These are phyloP conservation scores for Aphidoletes aphidimyza DNA, from an alignment of 2,888 invertebrate species.

Conservation along the genomic window DNA sequence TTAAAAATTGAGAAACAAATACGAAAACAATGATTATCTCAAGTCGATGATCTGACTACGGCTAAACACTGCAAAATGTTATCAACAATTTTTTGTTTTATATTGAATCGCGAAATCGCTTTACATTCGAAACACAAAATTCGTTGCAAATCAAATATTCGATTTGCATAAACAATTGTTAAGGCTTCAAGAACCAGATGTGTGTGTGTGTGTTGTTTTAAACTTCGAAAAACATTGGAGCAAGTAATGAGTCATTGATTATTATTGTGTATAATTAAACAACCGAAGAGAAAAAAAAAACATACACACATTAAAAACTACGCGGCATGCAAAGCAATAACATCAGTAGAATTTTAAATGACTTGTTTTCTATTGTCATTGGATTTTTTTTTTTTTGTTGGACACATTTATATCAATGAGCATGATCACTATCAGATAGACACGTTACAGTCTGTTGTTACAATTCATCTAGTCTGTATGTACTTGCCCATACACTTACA, in stretches of 20 bases:
- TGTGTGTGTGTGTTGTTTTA: too few relatives aligned
- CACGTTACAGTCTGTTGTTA: neutral
- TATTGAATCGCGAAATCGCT: too few relatives aligned
- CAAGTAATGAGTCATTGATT: neutral
- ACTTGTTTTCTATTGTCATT: neutral
- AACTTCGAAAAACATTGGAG: neutral
- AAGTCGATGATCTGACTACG: too few relatives aligned
- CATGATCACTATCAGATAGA: neutral
- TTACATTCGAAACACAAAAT: too few relatives aligned
- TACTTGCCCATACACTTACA: neutral
- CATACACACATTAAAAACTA: too few relatives aligned
- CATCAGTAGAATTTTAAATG: neutral
- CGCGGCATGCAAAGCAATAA: slow-evolving; percentile 12
- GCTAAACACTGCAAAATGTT: too few relatives aligned
- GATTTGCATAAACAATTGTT: too few relatives aligned
- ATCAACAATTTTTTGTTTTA: too few relatives aligned
- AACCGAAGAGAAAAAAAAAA: neutral
- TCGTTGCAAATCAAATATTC: too few relatives aligned
- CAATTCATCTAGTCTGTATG: neutral
- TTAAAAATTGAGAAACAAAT: neutral
- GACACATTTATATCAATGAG: neutral
- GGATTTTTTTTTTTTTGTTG: neutral
- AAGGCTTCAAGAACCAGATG: too few relatives aligned
- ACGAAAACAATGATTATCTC: too few relatives aligned
- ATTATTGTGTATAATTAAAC: neutral